Conservation (phyloP, 2,113 vertebrate species). For the Labrus mixtus region DNA sequence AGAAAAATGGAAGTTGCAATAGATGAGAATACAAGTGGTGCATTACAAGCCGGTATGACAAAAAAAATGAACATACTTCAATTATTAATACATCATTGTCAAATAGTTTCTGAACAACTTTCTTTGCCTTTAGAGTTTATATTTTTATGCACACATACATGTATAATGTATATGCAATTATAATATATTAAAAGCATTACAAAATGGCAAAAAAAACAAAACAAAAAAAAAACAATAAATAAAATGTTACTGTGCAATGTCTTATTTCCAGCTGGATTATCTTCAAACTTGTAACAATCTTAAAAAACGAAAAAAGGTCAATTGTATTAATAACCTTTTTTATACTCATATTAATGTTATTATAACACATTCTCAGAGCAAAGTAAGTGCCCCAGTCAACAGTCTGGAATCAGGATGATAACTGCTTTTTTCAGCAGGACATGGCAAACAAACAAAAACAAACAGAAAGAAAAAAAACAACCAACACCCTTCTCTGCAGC, state of each 20-base stretch:
- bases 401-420: slow-evolving; percentile 79
- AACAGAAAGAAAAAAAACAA: slow-evolving; percentile 18
- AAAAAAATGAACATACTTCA: slow-evolving; percentile 71
- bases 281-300: slow-evolving; percentile 76
- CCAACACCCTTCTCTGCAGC: slow-evolving; percentile 43
- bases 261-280: slow-evolving; percentile 78
- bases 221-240: slow-evolving; percentile 79
- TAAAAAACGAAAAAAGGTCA: slow-evolving; percentile 65
- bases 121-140: slow-evolving; percentile 66
- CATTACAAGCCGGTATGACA: slow-evolving; percentile 78
- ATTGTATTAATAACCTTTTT: slow-evolving; percentile 74
- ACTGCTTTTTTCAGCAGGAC: slow-evolving; percentile 76
- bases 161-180: slow-evolving; percentile 75
- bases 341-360: slow-evolving; percentile 79
- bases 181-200: slow-evolving; percentile 82
- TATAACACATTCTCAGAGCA: slow-evolving; percentile 82
- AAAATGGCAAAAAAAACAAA: slow-evolving; percentile 72
- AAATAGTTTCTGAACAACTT: slow-evolving; percentile 59
- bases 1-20: slow-evolving; percentile 69
- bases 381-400: slow-evolving; percentile 78
- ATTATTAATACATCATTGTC: slow-evolving; percentile 73
- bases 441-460: slow-evolving; percentile 31
- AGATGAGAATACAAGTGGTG: slow-evolving; percentile 70
- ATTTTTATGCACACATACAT: slow-evolving; percentile 62
- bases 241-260: slow-evolving; percentile 83